A percentile compares a stretch with the other conserved stretches of the same genome.
Conservation (phyloP, 2,888 invertebrate genomes). For the Epistrophe eligans region DNA sequence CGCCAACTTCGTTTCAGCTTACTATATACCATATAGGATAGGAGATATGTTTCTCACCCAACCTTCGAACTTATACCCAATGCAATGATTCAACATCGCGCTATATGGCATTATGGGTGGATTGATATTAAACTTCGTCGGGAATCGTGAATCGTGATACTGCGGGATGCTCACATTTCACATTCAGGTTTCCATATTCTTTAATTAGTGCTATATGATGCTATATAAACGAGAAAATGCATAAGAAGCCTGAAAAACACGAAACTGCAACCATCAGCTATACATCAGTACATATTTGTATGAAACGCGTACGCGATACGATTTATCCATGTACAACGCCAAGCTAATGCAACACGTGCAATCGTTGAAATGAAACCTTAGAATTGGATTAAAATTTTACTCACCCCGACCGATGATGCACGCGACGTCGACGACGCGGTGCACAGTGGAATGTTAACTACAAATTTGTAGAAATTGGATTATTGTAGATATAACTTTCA, state of each 20-base stretch:
- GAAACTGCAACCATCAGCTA: conserved; percentile 21
- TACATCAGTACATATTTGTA: neutral
- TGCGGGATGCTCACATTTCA: conserved; percentile 51
- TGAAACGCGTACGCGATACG: conserved; percentile 18
- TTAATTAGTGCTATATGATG: conserved; percentile 60
- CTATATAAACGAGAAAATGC: conserved; percentile 22
- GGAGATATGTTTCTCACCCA: neutral
- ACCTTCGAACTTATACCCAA: neutral
- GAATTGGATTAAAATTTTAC: conserved; percentile 62
- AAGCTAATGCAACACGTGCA: conserved; percentile 69
- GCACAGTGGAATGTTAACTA: neutral
- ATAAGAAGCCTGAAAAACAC: conserved; percentile 7
- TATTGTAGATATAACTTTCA: neutral
- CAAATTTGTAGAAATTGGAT: neutral
- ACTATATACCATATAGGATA: neutral
- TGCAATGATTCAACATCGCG: neutral
- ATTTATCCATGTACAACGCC: neutral
- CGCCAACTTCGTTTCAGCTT: conserved; percentile 50
- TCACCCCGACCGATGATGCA: neutral
- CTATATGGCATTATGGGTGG: neutral
- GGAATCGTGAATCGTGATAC: neutral
- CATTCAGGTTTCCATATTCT: conserved; percentile 68
- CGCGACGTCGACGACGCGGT: neutral
- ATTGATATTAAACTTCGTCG: conserved; percentile 53
- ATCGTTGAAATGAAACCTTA: conserved; percentile 53